Conservation (phyloP, 1,140 invertebrate species). For the Spodoptera litura region DNA sequence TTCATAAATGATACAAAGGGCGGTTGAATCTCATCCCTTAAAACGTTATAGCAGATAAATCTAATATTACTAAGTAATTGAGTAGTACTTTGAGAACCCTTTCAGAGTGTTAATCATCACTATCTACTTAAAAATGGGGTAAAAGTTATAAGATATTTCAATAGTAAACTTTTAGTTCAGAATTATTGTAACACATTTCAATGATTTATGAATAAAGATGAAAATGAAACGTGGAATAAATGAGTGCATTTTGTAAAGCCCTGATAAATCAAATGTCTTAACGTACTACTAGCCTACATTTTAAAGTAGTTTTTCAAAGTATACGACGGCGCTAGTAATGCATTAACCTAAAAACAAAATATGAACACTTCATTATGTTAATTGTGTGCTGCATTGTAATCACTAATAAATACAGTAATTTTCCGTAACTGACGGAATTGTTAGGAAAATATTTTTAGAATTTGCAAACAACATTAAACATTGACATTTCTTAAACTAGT, state of each 20-base stretch:
- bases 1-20: conserved; percentile 20
- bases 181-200: neutral
- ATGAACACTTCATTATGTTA: conserved; percentile 12
- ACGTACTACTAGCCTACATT: neutral
- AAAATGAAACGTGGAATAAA: conserved; percentile 1
- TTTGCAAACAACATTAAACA: conserved; percentile 10
- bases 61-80: too few species aligned
- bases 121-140: too few species aligned
- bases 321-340: neutral
- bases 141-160: neutral
- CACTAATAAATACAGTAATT: conserved; percentile 23
- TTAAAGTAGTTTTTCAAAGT: neutral
- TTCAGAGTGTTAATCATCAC: neutral
- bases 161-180: neutral
- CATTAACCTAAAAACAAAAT: conserved; percentile 22
- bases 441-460: neutral
- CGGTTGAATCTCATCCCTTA: neutral
- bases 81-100: too few species aligned
- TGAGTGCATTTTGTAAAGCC: neutral
- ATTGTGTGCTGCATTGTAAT: conserved; percentile 30
- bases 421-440: neutral
- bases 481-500: conserved; percentile 26
- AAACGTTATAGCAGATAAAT: neutral
- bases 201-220: neutral
- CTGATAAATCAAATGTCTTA: conserved; percentile 1